Percentiles rank a stretch among this genome's conserved stretches.
These are phyloP conservation scores for Semibalanus balanoides DNA, from an alignment of 1,140 invertebrate species.

Conservation along the genomic window DNA sequence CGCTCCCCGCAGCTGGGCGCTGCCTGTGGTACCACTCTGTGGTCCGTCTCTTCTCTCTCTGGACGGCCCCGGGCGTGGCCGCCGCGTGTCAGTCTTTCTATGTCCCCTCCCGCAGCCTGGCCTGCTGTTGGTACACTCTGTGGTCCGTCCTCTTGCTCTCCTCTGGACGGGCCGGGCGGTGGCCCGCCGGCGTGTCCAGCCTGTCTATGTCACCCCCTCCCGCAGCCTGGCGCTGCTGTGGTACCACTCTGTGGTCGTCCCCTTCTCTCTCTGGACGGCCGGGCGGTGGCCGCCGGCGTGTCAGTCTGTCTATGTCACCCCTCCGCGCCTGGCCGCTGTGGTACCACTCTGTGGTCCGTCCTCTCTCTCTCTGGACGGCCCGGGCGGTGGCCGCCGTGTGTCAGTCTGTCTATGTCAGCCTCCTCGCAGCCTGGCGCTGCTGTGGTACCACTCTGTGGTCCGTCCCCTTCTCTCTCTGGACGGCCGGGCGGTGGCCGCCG, in stretches of 20 bases:
- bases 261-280: slow-evolving; percentile 37
- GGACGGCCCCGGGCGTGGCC: slow-evolving; percentile 43
- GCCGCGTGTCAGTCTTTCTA: slow-evolving; percentile 26
- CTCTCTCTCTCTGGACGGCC: slow-evolving; percentile 53
- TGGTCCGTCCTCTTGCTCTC: not conserved
- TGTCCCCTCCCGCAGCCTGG: slow-evolving; percentile 50
- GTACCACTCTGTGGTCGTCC: slow-evolving; percentile 1
- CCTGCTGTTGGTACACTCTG: slow-evolving; percentile 39
- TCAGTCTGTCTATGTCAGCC: slow-evolving; percentile 34
- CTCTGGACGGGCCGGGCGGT: slow-evolving; percentile 44
- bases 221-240: not conserved
- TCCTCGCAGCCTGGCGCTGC: slow-evolving; percentile 45
- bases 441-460: slow-evolving; percentile 31
- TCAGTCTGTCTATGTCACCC: slow-evolving; percentile 34
- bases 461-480: slow-evolving; percentile 31
- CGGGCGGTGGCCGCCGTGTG: slow-evolving; percentile 39
- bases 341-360: slow-evolving; percentile 57
- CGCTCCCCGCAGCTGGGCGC: slow-evolving; percentile 42
- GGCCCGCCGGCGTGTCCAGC: slow-evolving; percentile 37
- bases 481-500: slow-evolving; percentile 42
- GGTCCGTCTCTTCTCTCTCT: slow-evolving; percentile 53
- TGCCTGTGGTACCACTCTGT: slow-evolving; percentile 60
- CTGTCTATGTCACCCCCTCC: slow-evolving; percentile 4
- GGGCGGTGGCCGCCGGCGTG: slow-evolving; percentile 42
- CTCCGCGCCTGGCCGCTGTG: slow-evolving; percentile 46